phyloP scores from a whole-genome alignment of 2,797 vertebrate species.

The Sebastes flavidus region DNA sequence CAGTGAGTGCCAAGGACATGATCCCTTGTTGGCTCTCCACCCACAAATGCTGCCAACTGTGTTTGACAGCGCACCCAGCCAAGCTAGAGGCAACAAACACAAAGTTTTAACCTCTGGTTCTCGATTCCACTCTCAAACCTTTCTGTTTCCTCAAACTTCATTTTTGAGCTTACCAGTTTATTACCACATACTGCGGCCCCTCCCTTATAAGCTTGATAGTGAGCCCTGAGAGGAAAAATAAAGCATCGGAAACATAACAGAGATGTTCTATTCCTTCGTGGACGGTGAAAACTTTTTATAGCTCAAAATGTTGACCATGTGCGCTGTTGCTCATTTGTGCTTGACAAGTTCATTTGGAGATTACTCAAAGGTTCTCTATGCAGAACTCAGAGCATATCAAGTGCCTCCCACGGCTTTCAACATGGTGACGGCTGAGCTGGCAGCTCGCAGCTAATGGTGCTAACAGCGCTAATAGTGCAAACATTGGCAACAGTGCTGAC shows the following conservation, averaged over 20 bases:
- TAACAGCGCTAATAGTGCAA: too few species aligned
- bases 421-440: background rate
- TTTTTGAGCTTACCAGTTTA: constrained; percentile 3
- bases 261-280: background rate
- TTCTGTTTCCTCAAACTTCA: background rate
- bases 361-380: background rate
- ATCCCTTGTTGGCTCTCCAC: constrained; percentile 11
- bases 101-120: constrained; percentile 7
- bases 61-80: constrained; percentile 5
- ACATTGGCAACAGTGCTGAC: too few species aligned
- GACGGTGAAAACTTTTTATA: background rate
- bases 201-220: background rate
- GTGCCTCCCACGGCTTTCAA: background rate
- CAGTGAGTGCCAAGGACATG: constrained; percentile 3
- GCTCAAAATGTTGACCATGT: background rate
- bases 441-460: background rate
- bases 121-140: background rate
- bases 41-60: constrained; percentile 7
- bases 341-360: background rate
- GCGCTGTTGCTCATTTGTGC: background rate
- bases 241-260: constrained; percentile 5
- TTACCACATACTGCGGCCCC: background rate
- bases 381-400: background rate
- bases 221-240: constrained; percentile 8
- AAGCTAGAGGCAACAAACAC: constrained; percentile 23